Evolutionary conservation across 2,888 invertebrate species (phyloP), one percentile per base, ranked within the genome.

Genomic region (Proisotoma minuta): DNA sequence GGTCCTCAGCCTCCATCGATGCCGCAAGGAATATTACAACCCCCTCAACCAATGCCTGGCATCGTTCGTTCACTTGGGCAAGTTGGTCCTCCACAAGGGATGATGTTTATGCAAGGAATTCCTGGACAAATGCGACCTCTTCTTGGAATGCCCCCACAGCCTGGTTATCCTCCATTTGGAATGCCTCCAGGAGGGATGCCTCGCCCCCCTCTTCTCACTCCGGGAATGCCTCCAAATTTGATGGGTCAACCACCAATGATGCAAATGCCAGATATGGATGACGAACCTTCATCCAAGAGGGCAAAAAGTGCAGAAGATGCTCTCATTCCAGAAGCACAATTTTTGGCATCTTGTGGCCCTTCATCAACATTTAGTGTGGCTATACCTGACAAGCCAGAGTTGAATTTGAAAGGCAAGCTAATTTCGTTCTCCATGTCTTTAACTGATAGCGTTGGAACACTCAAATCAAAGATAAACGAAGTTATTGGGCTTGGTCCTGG

Each of bases 401-500:
- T 96, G 95, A 90, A 91, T 67, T 82, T 98, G 66, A 90, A 89
- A 78, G 98, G 98, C 0, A 95, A 97, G 78, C 83, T 86, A 66
- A 78, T 98, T 74, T 84, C 84, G 57, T 83, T 95, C 59, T 86
- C 86, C 1, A 76, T 97, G 75, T 85, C 90, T 43, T 81, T 91
- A 15, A 83, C 84, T 15, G 90, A 94, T 71, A 81, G 85, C 0
- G 87, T 95, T n/a, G 84, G 87, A 15, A 87, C 86, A 58, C 84
- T 99, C 74, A 99, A 99, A 81, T 85, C 87, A 12, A 86, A 89
- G 77, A 84, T 99, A 73, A 86, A 90, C 69, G 87, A 91, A 76
- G 84, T 86, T 71, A 89, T 91, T 61, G 90, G 89, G 70, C 91
- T 99, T 88, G 94, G 96, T 48, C 91, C 89, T 20, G 94, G 95